Percentiles rank a stretch among this genome's conserved stretches.
These are phyloP conservation scores for Charina bottae DNA, from an alignment of 2,113 vertebrate genomes.

Conservation along the genomic window DNA sequence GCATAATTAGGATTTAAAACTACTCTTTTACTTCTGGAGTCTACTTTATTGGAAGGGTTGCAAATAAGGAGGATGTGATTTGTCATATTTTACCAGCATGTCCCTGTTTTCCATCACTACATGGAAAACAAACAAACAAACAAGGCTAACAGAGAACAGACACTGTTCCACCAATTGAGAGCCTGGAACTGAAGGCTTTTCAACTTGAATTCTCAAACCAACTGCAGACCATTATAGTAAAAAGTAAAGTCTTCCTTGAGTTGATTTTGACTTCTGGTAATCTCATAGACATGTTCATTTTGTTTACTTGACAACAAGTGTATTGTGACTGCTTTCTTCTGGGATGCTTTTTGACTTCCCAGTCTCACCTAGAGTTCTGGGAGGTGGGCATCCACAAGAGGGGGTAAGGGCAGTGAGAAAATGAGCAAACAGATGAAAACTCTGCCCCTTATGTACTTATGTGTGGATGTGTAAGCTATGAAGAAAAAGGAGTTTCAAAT, in stretches of 20 bases:
- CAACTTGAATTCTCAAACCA: neutral
- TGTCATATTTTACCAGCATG: neutral
- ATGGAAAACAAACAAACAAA: neutral
- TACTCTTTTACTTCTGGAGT: neutral
- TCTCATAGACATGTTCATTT: neutral
- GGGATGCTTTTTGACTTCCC: neutral
- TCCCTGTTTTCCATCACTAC: neutral
- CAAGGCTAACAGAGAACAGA: neutral
- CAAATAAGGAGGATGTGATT: neutral
- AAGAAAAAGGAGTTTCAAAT: neutral
- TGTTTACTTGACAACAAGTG: neutral
- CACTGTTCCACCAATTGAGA: neutral
- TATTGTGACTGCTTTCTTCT: neutral
- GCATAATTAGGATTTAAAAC: neutral
- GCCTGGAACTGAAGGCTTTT: neutral
- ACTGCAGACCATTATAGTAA: neutral
- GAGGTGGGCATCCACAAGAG: neutral
- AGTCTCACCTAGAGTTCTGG: neutral
- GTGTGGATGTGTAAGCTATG: neutral
- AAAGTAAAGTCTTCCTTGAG: neutral
- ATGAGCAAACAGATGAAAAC: neutral
- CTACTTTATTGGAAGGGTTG: neutral
- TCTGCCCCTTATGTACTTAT: neutral
- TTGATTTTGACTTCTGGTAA: neutral
- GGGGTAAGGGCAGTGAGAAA: neutral